Evolutionary conservation across 2,888 invertebrate genomes (phyloP).

Genomic region (Melinopterus prodromus): DNA sequence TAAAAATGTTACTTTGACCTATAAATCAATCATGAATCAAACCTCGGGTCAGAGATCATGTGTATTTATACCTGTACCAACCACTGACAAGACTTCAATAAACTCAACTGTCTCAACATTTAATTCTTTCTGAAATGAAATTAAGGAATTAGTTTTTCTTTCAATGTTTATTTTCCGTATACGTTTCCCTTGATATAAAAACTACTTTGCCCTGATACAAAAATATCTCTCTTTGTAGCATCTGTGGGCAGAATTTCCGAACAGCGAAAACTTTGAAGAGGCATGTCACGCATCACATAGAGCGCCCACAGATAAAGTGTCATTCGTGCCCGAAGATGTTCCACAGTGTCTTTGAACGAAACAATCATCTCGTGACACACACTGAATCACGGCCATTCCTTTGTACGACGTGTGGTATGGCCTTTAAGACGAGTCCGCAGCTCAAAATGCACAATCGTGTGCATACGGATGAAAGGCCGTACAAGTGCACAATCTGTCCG

Average conservation of each 20-base stretch:
- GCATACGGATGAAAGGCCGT: background rate
- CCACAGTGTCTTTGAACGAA: background rate
- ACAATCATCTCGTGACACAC: background rate
- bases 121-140: too few species aligned
- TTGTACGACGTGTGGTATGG: background rate
- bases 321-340: background rate
- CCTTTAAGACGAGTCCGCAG: background rate
- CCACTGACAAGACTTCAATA: too few species aligned
- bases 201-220: background rate
- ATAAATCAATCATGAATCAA: too few species aligned
- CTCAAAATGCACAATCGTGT: background rate
- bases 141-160: background rate
- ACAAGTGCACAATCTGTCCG: background rate
- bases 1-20: too few species aligned
- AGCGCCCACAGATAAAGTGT: background rate
- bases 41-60: too few species aligned
- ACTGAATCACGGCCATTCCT: background rate
- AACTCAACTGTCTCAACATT: too few species aligned
- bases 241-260: background rate
- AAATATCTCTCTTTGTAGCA: background rate
- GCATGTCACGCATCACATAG: background rate
- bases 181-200: background rate
- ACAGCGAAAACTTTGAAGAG: background rate
- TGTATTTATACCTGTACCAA: too few species aligned
- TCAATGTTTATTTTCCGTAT: background rate